Evolutionary conservation across 35 echinoderm and acorn worm species (phyloP).

Genomic region (Heliocidaris erythrogramma): DNA sequence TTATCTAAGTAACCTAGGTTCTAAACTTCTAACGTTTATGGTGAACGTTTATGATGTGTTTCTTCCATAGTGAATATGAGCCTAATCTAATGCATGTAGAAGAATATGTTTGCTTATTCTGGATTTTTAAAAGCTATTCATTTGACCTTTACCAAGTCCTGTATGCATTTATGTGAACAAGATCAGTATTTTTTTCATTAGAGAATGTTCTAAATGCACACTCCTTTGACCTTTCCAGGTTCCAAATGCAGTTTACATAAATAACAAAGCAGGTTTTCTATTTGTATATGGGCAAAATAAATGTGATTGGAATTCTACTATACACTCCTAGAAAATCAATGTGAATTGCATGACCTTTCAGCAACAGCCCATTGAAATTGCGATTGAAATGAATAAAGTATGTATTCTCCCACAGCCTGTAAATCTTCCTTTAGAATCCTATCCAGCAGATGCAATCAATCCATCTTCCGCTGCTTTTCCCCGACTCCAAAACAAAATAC

Average conservation of each 20-base stretch:
- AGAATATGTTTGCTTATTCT: background rate
- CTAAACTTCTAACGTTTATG: no score
- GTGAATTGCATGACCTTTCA: background rate
- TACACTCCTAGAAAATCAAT: background rate
- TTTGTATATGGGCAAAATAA: background rate
- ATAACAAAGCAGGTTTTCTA: background rate
- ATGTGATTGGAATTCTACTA: background rate
- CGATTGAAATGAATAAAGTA: conserved; percentile 13
- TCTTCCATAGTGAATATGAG: no score
- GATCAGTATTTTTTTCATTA: background rate
- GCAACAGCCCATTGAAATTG: background rate
- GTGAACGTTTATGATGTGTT: background rate
- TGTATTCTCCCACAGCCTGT: background rate
- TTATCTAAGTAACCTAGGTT: no score
- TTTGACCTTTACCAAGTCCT: background rate
- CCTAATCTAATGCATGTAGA: no score
- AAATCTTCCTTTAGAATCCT: conserved; percentile 4
- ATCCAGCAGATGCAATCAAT: background rate
- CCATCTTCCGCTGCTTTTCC: background rate
- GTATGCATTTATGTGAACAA: background rate
- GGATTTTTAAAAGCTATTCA: background rate
- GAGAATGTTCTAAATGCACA: background rate
- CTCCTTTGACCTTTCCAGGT: background rate
- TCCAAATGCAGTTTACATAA: background rate
- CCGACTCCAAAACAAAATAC: background rate